These are phyloP conservation scores for Pseudomyrmex flavicornis DNA, from an alignment of 1,140 invertebrate species.

Conservation along the genomic window DNA sequence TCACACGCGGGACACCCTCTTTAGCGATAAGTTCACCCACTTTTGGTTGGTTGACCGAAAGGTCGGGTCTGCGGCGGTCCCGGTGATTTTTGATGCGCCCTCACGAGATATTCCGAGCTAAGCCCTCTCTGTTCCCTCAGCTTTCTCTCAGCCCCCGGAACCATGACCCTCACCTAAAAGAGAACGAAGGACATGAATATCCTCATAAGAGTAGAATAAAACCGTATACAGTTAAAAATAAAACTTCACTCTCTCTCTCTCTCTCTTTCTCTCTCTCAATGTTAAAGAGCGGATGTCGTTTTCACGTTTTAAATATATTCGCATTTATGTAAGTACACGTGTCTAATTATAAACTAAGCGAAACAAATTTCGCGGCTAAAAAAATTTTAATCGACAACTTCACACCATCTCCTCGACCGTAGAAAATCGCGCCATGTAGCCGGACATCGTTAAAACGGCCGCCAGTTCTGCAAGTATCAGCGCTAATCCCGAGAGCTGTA, in stretches of 20 bases:
- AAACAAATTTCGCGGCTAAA: not conserved
- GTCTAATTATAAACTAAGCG: constrained; percentile 2
- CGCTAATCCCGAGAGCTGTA: constrained; percentile 88
- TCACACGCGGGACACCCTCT: constrained; percentile 44
- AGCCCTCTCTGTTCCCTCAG: constrained; percentile 85
- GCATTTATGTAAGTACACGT: not conserved
- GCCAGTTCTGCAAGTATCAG: constrained; percentile 89
- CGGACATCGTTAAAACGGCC: constrained; percentile 88
- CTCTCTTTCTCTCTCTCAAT: no score
- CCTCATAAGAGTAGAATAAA: not conserved
- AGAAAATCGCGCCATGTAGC: constrained; percentile 88
- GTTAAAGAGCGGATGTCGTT: not conserved
- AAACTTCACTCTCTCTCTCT: no score
- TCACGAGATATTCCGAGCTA: constrained; percentile 83
- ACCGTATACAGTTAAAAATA: no score
- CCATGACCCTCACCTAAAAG: constrained; percentile 87
- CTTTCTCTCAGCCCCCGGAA: constrained; percentile 87
- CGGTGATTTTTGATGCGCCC: constrained; percentile 83
- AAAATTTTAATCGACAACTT: constrained; percentile 59
- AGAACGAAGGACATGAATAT: constrained; percentile 26
- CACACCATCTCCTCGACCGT: constrained; percentile 89
- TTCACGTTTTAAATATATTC: not conserved
- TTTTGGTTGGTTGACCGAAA: constrained; percentile 80
- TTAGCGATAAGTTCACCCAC: constrained; percentile 65
- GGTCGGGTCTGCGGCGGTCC: constrained; percentile 78